Percentiles rank a stretch among this genome's conserved stretches.
phyloP scores from a whole-genome alignment of 2,113 vertebrate species.

The Rhizomys pruinosus region DNA sequence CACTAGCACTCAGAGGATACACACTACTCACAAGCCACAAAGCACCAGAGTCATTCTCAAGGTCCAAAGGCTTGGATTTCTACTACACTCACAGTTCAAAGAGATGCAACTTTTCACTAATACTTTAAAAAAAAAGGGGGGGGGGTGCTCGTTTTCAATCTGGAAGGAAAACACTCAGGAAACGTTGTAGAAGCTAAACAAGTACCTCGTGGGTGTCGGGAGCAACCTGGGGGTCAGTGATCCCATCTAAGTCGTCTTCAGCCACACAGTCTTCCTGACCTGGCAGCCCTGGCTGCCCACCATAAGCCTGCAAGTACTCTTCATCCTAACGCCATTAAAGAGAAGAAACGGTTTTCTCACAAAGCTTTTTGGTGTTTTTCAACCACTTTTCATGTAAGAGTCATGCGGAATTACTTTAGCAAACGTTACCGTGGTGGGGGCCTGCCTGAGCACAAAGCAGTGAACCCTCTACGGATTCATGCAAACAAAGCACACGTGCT shows the following conservation, averaged over 20 bases:
- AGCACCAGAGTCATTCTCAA: neutral
- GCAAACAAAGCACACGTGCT: neutral
- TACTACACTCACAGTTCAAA: neutral
- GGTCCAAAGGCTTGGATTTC: neutral
- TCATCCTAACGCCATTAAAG: constrained; percentile 88
- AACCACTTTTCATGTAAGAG: neutral
- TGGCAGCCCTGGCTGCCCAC: constrained; percentile 81
- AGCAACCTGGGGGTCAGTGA: constrained; percentile 81
- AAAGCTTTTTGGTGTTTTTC: constrained; percentile 17
- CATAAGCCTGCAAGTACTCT: constrained; percentile 90
- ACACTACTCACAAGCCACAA: neutral
- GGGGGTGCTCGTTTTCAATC: constrained; percentile 10
- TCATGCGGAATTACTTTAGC: constrained; percentile 29
- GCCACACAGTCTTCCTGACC: constrained; percentile 85
- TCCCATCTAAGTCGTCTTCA: constrained; percentile 86
- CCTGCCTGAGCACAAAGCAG: neutral
- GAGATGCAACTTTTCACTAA: neutral
- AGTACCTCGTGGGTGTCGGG: constrained; percentile 91
- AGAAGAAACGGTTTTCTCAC: constrained; percentile 66
- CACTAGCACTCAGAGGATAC: neutral
- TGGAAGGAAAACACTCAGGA: neutral
- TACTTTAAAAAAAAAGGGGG: neutral
- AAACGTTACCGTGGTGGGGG: neutral
- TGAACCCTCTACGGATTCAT: neutral
- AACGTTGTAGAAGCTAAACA: constrained; percentile 54